A percentile compares a stretch with the other conserved stretches of the same genome.
Evolutionary conservation across 2,888 invertebrate species (phyloP).

Genomic region (Ephialtes manifestator): DNA sequence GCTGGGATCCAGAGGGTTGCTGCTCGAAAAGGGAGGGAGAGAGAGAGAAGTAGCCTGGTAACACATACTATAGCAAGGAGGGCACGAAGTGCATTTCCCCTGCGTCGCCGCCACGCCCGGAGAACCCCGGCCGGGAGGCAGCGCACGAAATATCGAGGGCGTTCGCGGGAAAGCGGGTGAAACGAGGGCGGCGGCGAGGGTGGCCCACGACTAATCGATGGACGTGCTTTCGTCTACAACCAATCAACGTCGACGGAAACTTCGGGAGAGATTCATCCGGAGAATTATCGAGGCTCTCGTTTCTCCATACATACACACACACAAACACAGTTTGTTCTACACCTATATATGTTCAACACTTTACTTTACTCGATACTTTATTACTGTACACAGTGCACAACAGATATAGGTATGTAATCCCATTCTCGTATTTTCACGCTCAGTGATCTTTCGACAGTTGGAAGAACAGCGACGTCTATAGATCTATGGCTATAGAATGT

Average conservation of each 20-base stretch:
- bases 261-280: slow-evolving; percentile 68
- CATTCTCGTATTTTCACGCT: slow-evolving; percentile 9
- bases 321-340: background rate
- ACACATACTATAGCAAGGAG: slow-evolving; percentile 34
- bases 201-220: slow-evolving; percentile 73
- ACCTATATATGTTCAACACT: background rate
- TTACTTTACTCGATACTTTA: slow-evolving; percentile 26
- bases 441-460: background rate
- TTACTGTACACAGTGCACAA: background rate
- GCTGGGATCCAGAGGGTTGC: slow-evolving; percentile 1
- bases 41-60: slow-evolving; percentile 36
- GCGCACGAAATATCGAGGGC: slow-evolving; percentile 54
- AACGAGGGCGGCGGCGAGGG: slow-evolving; percentile 52
- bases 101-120: slow-evolving; percentile 64
- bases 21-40: slow-evolving; percentile 8
- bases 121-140: slow-evolving; percentile 45
- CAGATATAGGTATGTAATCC: background rate
- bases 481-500: background rate
- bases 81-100: slow-evolving; percentile 51
- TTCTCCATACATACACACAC: slow-evolving; percentile 32
- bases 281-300: slow-evolving; percentile 70
- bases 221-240: slow-evolving; percentile 73
- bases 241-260: slow-evolving; percentile 69
- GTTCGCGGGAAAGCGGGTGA: slow-evolving; percentile 62
- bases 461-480: background rate